Evolutionary conservation across 2,888 invertebrate genomes (phyloP), one percentile per base, ranked within the genome.

Genomic region (Tipula lateralis): DNA sequence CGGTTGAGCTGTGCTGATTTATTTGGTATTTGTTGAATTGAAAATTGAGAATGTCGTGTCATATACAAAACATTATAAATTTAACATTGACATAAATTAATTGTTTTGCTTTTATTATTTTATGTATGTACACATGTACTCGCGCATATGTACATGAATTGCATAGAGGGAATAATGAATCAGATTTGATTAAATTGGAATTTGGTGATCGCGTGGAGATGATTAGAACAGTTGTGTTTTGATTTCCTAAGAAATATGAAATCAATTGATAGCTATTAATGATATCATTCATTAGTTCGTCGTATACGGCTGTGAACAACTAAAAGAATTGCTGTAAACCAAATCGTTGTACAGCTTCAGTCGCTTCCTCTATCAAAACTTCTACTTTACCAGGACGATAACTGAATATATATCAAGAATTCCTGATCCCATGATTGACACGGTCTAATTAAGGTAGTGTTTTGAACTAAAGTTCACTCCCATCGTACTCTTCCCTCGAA

Each of bases 81-180:
- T 66, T 66, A 66, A 66, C 66, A 66, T 66, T 66, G 66, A 66
- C 66, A 66, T 66, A 66, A 66, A 66, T 66, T 66, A 24, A 66
- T 66, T 66, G 66, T 66, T 66, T 66, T 66, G 66, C 24, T 66
- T 66, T 66, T 2, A n/a, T n/a, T 2, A n/a, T 44, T n/a, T 7
- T 39, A 7, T 66, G 24, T 66, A 12, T 50, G 13, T 2, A 13
- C 39, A n/a, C n/a, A n/a, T n/a, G n/a, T n/a, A n/a, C n/a, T n/a
- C n/a, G n/a, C n/a, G 34, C 1, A 6, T 34, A 6, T 34, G 34
- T 34, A 34, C 44, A 50, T 50, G 16, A 50, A 50, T 6, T 50
- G 44, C 44, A 50, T 50, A 50, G 16, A 5, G n/a, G 44, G 16
- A 50, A 50, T 16, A 12, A 50, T 50, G n/a, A 16, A 50, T 50